Conservation (phyloP, 1,140 invertebrate genomes). For the Oncopeltus fasciatus region DNA sequence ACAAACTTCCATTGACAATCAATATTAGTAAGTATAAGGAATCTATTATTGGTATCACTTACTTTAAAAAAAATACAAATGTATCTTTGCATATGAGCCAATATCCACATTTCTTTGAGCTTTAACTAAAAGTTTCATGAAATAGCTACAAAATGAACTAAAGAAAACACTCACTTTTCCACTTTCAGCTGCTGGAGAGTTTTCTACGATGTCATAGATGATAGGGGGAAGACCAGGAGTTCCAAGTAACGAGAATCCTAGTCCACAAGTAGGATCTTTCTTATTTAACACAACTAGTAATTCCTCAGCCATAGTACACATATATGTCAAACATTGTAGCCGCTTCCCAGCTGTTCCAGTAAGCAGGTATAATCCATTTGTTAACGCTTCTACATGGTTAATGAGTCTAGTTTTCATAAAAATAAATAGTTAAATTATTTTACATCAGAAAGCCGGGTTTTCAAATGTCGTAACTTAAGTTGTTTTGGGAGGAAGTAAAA, state of each 20-base stretch:
- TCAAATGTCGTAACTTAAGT: not conserved
- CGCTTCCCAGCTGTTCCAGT: constrained; percentile 4
- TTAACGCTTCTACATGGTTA: not conserved
- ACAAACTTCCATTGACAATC: not conserved
- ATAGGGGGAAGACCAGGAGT: constrained; percentile 76
- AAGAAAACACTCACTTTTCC: constrained; percentile 53
- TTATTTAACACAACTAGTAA: constrained; percentile 61
- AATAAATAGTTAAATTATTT: not conserved
- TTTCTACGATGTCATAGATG: constrained; percentile 80
- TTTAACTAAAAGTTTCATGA: not conserved
- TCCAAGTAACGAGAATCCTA: constrained; percentile 76
- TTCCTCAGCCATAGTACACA: constrained; percentile 58
- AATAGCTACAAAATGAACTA: not conserved
- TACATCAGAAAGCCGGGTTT: not conserved
- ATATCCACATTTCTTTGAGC: not conserved
- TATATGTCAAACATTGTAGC: constrained; percentile 9
- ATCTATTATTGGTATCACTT: not conserved
- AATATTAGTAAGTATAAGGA: not conserved
- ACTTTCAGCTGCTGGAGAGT: constrained; percentile 75
- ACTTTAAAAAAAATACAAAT: not conserved
- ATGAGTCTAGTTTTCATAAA: not conserved
- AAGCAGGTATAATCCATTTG: not conserved
- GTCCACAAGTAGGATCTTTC: constrained; percentile 65
- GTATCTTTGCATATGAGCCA: not conserved
- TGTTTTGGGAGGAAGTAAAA: not conserved